Percentiles rank a stretch among this genome's conserved stretches.
phyloP scores from a whole-genome alignment of 1,140 invertebrate genomes.

The Ceratosolen solmsi region DNA sequence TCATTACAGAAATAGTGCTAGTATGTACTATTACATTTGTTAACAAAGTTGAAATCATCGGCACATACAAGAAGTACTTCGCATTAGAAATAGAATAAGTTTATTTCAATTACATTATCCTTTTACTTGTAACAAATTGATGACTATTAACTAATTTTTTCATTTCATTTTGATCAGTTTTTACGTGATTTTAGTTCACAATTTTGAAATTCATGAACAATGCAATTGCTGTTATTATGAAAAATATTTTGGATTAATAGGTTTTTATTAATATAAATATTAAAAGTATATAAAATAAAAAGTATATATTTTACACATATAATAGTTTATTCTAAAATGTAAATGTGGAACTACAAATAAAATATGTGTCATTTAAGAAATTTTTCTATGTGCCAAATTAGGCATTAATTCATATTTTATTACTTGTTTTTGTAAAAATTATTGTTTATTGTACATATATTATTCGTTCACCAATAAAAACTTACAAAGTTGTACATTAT shows the following conservation, averaged over 20 bases:
- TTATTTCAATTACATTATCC: no score
- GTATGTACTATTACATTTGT: no score
- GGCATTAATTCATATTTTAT: background rate
- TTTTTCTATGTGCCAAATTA: background rate
- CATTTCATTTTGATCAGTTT: no score
- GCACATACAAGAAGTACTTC: no score
- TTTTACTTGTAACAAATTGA: no score
- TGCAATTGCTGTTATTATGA: background rate
- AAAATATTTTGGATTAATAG: conserved; percentile 14
- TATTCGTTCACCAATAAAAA: background rate
- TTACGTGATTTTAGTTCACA: background rate
- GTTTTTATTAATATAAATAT: background rate
- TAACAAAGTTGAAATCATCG: no score
- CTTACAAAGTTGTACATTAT: background rate
- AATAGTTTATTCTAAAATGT: background rate
- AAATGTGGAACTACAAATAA: background rate
- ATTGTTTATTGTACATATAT: no score
- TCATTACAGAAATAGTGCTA: no score
- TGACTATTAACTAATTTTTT: no score
- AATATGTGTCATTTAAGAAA: background rate
- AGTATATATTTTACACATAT: background rate
- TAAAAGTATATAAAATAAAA: background rate
- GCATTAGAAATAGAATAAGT: no score
- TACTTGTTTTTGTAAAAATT: background rate
- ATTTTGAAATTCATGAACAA: background rate